Conservation (phyloP, 2,888 invertebrate species). For the Oasisia sp. region DNA sequence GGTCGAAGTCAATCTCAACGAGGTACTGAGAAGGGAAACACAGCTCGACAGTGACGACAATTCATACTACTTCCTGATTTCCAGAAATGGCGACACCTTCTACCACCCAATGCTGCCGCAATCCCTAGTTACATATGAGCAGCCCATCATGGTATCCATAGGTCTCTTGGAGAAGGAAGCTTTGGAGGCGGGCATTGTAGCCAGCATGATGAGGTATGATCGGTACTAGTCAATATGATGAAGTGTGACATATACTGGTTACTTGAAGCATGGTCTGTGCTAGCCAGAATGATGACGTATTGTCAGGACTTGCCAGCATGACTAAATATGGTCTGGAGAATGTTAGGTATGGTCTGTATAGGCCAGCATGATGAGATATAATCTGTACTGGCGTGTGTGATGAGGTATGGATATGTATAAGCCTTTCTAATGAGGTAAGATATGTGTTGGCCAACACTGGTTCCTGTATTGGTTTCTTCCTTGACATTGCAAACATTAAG, state of each 20-base stretch:
- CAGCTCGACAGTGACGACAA: not conserved
- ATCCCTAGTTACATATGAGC: not conserved
- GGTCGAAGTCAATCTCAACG: not conserved
- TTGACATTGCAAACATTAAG: too few relatives aligned
- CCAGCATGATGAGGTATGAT: not conserved
- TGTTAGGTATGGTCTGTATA: too few relatives aligned
- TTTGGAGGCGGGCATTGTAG: not conserved
- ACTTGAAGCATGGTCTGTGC: too few relatives aligned
- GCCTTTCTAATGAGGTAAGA: not conserved
- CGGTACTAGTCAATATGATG: not conserved
- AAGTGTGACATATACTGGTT: too few relatives aligned
- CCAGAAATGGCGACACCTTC: not conserved
- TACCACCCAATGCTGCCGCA: not conserved
- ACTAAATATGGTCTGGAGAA: too few relatives aligned
- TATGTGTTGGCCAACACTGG: not conserved
- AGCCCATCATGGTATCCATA: not conserved
- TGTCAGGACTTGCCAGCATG: too few relatives aligned
- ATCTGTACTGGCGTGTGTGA: too few relatives aligned
- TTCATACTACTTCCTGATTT: not conserved
- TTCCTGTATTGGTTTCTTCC: too few relatives aligned
- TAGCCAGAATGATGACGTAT: too few relatives aligned
- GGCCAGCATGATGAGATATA: too few relatives aligned
- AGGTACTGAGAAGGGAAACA: not conserved
- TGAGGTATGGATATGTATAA: too few relatives aligned
- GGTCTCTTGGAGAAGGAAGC: not conserved